phyloP scores from a whole-genome alignment of 2,888 invertebrate genomes.

The Oconnorella tubifera region DNA sequence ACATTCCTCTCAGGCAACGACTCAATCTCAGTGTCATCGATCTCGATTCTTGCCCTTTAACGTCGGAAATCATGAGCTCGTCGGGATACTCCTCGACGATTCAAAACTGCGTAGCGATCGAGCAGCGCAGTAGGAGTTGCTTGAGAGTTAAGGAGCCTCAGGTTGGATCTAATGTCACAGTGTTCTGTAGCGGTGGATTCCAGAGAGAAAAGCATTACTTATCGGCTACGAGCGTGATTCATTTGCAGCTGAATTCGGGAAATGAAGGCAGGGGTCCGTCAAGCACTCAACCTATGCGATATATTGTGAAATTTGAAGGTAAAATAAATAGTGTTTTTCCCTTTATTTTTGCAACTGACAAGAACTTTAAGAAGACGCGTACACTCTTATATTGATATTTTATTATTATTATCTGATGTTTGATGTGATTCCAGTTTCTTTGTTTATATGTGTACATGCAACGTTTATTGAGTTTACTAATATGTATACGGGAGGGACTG shows the following conservation, averaged over 20 bases:
- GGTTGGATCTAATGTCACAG: slow-evolving; percentile 17
- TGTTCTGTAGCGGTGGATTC: slow-evolving; percentile 21
- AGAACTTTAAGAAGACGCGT: too few relatives aligned
- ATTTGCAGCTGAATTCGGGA: background rate
- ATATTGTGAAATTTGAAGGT: slow-evolving; percentile 9
- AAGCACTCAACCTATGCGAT: background rate
- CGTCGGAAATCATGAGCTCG: too few relatives aligned
- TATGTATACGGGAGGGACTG: too few relatives aligned
- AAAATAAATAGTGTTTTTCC: too few relatives aligned
- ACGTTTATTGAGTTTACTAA: too few relatives aligned
- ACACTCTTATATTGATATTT: too few relatives aligned
- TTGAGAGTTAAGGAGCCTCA: slow-evolving; percentile 17
- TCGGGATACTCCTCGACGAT: background rate
- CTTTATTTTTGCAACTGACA: too few relatives aligned
- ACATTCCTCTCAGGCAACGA: slow-evolving; percentile 23
- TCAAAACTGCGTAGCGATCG: background rate
- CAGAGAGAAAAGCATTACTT: slow-evolving; percentile 13
- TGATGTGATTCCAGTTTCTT: too few relatives aligned
- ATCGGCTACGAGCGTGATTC: background rate
- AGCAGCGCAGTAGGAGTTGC: slow-evolving; percentile 19
- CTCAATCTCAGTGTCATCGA: slow-evolving; percentile 28
- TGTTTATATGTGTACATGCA: too few relatives aligned
- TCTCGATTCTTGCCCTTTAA: slow-evolving; percentile 16
- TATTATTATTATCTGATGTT: too few relatives aligned
- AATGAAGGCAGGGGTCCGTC: background rate